phyloP scores from a whole-genome alignment of 1,140 invertebrate genomes.

The Zophobas morio region DNA sequence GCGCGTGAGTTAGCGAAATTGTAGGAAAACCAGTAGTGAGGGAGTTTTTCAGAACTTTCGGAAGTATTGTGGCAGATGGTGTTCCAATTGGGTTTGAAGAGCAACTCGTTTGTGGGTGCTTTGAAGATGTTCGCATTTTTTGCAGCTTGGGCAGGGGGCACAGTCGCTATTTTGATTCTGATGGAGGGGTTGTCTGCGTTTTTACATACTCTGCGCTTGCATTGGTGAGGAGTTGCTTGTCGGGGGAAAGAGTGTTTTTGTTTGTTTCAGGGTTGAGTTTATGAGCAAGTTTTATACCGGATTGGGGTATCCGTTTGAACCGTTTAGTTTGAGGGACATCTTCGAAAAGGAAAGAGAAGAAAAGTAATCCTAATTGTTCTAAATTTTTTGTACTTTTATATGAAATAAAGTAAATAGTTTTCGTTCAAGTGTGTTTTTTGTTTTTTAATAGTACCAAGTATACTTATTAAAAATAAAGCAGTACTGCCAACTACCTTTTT shows the following conservation, averaged over 20 bases:
- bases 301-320: conserved; percentile 89
- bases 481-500: no score
- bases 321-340: conserved; percentile 93
- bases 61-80: conserved; percentile 95
- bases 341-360: conserved; percentile 75
- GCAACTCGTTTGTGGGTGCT: conserved; percentile 72
- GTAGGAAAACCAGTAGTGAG: background rate
- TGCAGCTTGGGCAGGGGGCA: conserved; percentile 88
- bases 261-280: conserved; percentile 89
- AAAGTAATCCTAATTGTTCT: conserved; percentile 7
- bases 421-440: no score
- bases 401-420: no score
- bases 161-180: conserved; percentile 89
- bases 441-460: no score
- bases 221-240: conserved; percentile 74
- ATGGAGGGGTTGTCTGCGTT: conserved; percentile 95
- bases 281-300: conserved; percentile 98
- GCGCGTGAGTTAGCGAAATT: conserved; percentile 77
- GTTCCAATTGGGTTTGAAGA: conserved; percentile 76
- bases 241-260: background rate
- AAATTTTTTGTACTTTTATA: no score
- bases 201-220: conserved; percentile 86
- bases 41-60: conserved; percentile 79
- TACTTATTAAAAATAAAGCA: no score
- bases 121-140: conserved; percentile 85